phyloP scores from a whole-genome alignment of 2,888 invertebrate species.

The Temnothorax unifasciatus region DNA sequence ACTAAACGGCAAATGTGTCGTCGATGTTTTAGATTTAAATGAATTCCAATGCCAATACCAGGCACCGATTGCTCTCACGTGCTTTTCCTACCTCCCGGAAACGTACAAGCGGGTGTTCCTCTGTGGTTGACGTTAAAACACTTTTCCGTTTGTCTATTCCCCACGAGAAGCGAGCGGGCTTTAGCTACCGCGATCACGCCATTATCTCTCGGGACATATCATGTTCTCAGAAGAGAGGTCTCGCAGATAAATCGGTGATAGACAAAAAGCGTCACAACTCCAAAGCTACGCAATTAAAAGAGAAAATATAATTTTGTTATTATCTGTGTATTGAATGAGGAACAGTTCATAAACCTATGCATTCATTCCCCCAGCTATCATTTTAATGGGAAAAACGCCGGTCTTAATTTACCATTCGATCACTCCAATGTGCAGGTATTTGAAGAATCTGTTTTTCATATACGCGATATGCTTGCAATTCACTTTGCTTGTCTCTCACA shows the following conservation, averaged over 20 bases:
- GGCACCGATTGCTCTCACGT: conserved; percentile 44
- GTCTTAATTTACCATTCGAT: conserved; percentile 5
- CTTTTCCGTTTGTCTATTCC: conserved; percentile 44
- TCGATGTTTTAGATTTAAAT: conserved; percentile 57
- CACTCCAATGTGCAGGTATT: not conserved
- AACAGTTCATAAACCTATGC: not conserved
- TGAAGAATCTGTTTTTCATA: conserved; percentile 32
- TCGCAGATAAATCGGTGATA: not conserved
- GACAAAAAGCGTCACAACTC: not conserved
- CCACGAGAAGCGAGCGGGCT: conserved; percentile 13
- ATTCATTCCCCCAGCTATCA: not conserved
- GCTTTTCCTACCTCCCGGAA: conserved; percentile 28
- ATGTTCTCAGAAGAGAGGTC: not conserved
- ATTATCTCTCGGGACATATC: conserved; percentile 20
- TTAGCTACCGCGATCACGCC: not conserved
- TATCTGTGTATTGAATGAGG: not conserved
- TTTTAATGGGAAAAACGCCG: not conserved
- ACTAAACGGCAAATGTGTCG: conserved; percentile 68
- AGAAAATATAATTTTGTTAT: not conserved
- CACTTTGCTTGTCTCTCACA: conserved; percentile 24
- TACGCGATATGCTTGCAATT: conserved; percentile 14
- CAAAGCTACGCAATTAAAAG: conserved; percentile 6
- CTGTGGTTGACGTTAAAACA: conserved; percentile 53
- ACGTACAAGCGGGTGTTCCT: conserved; percentile 27
- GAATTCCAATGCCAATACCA: conserved; percentile 57